Percentiles rank a stretch among this genome's conserved stretches.
phyloP scores from a whole-genome alignment of 2,888 invertebrate species.

The Polydesmus complanatus region DNA sequence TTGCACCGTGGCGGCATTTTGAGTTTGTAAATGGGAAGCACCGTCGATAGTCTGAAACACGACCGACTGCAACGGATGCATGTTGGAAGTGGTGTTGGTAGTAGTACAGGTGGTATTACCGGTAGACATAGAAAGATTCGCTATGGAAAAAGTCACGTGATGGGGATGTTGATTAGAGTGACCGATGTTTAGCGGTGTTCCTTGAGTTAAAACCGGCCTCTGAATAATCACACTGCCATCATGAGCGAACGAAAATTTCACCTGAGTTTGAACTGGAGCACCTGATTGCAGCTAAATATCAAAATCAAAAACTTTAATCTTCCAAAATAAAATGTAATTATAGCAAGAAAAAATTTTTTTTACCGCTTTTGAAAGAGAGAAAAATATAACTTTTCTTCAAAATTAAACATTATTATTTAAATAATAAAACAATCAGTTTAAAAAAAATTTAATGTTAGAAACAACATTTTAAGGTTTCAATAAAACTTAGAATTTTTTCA shows the following conservation, averaged over 20 bases:
- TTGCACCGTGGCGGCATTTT: slow-evolving; percentile 7
- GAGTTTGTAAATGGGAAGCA: slow-evolving; percentile 20
- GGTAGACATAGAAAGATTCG: slow-evolving; percentile 2
- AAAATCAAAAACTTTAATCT: no score
- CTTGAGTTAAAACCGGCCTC: slow-evolving; percentile 10
- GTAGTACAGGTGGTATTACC: neutral
- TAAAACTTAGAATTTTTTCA: no score
- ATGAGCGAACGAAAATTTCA: slow-evolving; percentile 23
- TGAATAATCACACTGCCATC: slow-evolving; percentile 25
- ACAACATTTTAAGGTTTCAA: no score
- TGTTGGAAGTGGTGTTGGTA: neutral
- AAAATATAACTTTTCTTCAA: no score
- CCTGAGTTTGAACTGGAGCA: slow-evolving; percentile 18
- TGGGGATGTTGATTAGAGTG: slow-evolving; percentile 4
- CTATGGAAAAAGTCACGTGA: slow-evolving; percentile 1
- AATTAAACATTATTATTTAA: no score
- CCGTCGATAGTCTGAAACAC: slow-evolving; percentile 22
- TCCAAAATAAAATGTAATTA: no score
- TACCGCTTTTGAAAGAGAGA: no score
- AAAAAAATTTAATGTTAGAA: no score
- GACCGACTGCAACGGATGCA: slow-evolving; percentile 17
- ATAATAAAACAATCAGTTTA: no score
- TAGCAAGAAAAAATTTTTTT: no score
- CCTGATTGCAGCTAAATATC: slow-evolving; percentile 9
- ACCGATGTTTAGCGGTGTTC: neutral